phyloP scores from a whole-genome alignment of 2,888 invertebrate species.

The Hemaris fuciformis region DNA sequence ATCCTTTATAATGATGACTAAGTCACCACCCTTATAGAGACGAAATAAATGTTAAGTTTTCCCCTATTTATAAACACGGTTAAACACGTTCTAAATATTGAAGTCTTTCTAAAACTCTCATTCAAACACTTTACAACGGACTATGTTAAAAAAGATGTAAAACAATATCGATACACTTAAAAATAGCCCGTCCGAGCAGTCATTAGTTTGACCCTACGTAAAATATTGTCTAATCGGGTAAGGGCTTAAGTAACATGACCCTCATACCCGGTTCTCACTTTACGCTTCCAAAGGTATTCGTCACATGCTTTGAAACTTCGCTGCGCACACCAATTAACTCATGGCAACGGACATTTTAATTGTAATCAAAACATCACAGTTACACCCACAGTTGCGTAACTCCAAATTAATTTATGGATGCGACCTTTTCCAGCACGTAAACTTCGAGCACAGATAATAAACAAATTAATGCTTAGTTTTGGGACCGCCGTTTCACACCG shows the following conservation, averaged over 20 bases:
- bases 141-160: not conserved
- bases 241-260: not conserved
- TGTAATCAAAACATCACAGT: conserved; percentile 47
- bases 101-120: too few species aligned
- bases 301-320: conserved; percentile 25
- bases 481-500: conserved; percentile 2
- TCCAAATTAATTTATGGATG: conserved; percentile 33
- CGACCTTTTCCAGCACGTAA: conserved; percentile 15
- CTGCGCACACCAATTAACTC: conserved; percentile 34
- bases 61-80: too few species aligned
- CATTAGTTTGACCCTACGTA: not conserved
- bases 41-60: too few species aligned
- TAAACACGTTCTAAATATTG: too few species aligned
- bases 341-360: conserved; percentile 37
- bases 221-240: not conserved
- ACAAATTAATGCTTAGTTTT: conserved; percentile 12
- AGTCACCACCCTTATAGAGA: too few species aligned
- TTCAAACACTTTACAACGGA: too few species aligned
- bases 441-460: conserved; percentile 11
- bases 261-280: not conserved
- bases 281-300: not conserved
- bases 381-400: conserved; percentile 27
- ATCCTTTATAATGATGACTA: too few species aligned
- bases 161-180: not conserved
- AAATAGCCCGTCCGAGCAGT: not conserved